phyloP scores from a whole-genome alignment of 2,888 invertebrate genomes.

The Trachelus troglodyta region DNA sequence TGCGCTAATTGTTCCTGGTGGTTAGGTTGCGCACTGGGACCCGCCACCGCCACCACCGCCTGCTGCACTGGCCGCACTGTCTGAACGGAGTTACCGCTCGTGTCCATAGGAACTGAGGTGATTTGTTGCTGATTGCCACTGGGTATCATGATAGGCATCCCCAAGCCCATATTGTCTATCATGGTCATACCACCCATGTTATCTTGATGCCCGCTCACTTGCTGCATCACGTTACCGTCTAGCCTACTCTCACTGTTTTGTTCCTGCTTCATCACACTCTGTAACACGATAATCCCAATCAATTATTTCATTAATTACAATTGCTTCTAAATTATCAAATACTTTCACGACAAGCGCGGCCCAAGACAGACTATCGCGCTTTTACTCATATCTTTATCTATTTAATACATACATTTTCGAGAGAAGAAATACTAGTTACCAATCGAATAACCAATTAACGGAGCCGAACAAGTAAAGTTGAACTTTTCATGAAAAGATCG shows the following conservation, averaged over 20 bases:
- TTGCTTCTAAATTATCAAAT: neutral
- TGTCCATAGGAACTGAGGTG: conserved; percentile 63
- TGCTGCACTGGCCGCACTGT: conserved; percentile 56
- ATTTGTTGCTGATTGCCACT: conserved; percentile 54
- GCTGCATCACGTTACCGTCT: conserved; percentile 57
- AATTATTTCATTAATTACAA: neutral
- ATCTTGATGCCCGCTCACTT: conserved; percentile 56
- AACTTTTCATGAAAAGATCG: neutral
- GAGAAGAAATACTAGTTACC: neutral
- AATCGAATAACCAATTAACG: neutral
- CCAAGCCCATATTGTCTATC: conserved; percentile 59
- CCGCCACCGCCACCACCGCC: conserved; percentile 56
- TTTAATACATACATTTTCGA: neutral
- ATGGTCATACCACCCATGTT: conserved; percentile 58
- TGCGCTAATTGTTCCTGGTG: conserved; percentile 52
- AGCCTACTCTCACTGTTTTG: conserved; percentile 58
- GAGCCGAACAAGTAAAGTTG: neutral
- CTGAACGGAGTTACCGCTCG: conserved; percentile 51
- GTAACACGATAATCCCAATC: conserved; percentile 11
- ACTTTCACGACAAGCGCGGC: neutral
- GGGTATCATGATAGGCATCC: conserved; percentile 57
- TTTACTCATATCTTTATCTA: neutral
- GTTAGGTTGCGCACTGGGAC: conserved; percentile 54
- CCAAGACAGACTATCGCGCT: neutral
- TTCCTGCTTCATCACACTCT: conserved; percentile 61